Evolutionary conservation across 2,888 invertebrate species (phyloP).

Genomic region (Nomada fucata): DNA sequence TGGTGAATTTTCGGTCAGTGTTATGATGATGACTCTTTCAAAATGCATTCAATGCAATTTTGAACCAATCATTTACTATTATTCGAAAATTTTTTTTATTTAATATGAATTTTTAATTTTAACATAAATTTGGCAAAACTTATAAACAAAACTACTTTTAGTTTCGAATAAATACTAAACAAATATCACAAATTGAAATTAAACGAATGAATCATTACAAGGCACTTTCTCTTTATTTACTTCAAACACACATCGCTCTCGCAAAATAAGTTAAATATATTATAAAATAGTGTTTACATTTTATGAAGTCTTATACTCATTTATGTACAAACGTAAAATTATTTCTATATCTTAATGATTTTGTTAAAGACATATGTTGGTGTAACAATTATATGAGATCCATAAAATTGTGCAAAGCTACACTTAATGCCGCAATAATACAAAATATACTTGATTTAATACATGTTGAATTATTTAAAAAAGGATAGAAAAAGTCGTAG

Average conservation of each 20-base stretch:
- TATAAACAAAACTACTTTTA: background rate
- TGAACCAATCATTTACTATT: constrained; percentile 20
- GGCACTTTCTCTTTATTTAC: constrained; percentile 15
- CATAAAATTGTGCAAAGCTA: constrained; percentile 32
- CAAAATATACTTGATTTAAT: constrained; percentile 37
- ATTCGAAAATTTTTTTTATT: background rate
- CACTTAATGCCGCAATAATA: constrained; percentile 23
- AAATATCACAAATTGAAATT: background rate
- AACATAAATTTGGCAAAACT: background rate
- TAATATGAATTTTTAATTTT: no score
- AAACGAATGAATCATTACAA: background rate
- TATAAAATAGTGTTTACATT: constrained; percentile 19
- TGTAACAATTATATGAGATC: constrained; percentile 17
- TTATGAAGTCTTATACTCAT: background rate
- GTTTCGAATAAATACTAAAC: background rate
- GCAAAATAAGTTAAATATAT: constrained; percentile 22
- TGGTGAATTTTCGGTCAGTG: constrained; percentile 26
- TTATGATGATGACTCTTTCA: constrained; percentile 18
- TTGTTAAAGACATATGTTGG: background rate
- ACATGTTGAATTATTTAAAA: constrained; percentile 78
- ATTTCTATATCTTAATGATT: background rate
- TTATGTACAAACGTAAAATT: constrained; percentile 29
- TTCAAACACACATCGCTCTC: constrained; percentile 23
- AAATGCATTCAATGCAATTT: constrained; percentile 24
- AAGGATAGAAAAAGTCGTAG: constrained; percentile 91